Evolutionary conservation across 2,113 vertebrate species (phyloP).

Genomic region (Onychorhynchus coronatus): DNA sequence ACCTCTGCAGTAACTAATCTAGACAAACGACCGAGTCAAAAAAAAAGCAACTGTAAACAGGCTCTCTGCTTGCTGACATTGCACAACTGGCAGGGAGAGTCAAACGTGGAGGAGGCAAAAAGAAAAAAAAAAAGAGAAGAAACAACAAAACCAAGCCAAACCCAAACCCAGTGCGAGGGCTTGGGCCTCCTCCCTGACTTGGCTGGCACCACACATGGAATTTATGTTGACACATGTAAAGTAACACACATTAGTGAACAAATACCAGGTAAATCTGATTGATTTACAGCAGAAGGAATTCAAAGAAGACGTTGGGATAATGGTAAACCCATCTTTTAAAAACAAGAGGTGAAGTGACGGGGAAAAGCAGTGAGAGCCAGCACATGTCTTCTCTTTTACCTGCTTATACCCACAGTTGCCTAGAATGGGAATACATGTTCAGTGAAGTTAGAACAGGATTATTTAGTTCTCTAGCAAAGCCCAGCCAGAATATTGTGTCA

Average conservation of each 20-base stretch:
- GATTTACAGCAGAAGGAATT: neutral
- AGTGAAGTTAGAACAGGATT: conserved; percentile 46
- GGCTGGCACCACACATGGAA: conserved; percentile 45
- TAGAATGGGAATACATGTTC: neutral
- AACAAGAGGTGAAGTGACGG: neutral
- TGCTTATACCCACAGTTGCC: neutral
- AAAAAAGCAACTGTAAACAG: conserved; percentile 28
- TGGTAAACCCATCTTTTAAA: neutral
- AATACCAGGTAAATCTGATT: neutral
- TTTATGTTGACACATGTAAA: conserved; percentile 32
- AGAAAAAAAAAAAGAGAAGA: neutral
- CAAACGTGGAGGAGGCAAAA: neutral
- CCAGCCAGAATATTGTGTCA: conserved; percentile 38
- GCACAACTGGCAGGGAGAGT: conserved; percentile 54
- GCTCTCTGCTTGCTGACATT: conserved; percentile 61
- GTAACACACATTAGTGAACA: neutral
- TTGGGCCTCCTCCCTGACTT: neutral
- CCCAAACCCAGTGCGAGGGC: neutral
- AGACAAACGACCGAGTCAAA: conserved; percentile 74
- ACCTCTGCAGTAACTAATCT: conserved; percentile 59
- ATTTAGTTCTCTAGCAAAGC: conserved; percentile 38
- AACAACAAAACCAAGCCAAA: neutral
- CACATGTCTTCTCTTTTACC: neutral
- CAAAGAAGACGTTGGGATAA: neutral
- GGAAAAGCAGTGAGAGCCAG: neutral